Evolutionary conservation across 92 coral and sea anemone species (phyloP), one percentile per base, ranked within the genome.

Genomic region (Isaurus tuberculatus): DNA sequence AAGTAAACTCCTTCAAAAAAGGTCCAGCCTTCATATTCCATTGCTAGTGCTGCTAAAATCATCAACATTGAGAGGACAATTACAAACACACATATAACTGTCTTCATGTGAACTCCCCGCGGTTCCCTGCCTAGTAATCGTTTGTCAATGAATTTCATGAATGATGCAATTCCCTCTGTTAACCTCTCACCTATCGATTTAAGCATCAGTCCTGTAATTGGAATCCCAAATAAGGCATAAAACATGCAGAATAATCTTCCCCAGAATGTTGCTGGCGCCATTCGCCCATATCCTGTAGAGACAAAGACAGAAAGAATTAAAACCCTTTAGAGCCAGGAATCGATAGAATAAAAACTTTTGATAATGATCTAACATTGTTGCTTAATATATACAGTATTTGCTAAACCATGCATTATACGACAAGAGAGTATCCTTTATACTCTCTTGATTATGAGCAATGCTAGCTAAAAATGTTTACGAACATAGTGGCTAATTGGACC

Each of bases 141-240:
- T 70, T 84, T 83, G 69, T 97, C 99, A 20, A 97, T 79, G 51
- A 88, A 69, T 65, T 81, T 81, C 91, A 94, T 90, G 73, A 94
- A 88, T 30, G 89, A 82, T 14, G 99, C 98, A 43, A 93, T 88
- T 72, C 90, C 84, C 68, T 97, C 98, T n/a, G 99, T 93, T 75
- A 97, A 89, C 67, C 95, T 84, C 31, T 97, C 99, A 23, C 99
- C 99, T 81, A 97, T 97, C 79, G 99, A 97, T 85, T 97, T 97
- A 19, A 97, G 90, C 99, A 97, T 97, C 33, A 97, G 85, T 49
- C 99, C 99, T 3, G 99, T 95, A 65, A 97, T 97, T 15, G 99
- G 99, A 25, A 97, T 97, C 14, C 99, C 99, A 84, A 97, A 97
- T 23, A 97, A 89, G 84, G 99, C 99, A 80, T 97, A 97, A 89